These are phyloP conservation scores for Penaeus vannamei DNA, from an alignment of 1,140 invertebrate genomes.

Conservation along the genomic window DNA sequence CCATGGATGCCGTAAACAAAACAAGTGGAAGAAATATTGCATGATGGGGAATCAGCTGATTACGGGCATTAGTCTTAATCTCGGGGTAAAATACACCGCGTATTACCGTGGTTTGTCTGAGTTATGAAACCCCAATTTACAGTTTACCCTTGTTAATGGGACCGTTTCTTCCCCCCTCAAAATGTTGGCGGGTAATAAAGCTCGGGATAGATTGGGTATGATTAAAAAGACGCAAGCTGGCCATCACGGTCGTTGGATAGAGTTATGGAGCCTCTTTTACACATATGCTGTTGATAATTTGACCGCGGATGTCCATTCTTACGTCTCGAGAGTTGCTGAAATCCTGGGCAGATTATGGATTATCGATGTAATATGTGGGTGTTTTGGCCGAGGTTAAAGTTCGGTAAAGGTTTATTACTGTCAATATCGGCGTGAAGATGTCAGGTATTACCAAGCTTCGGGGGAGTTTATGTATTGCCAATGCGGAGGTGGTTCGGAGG, in stretches of 20 bases:
- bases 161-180: slow-evolving; percentile 44
- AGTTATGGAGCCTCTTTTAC: slow-evolving; percentile 64
- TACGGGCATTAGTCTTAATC: slow-evolving; percentile 61
- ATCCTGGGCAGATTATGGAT: slow-evolving; percentile 62
- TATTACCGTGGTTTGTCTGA: slow-evolving; percentile 50
- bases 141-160: slow-evolving; percentile 62
- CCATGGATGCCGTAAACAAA: slow-evolving; percentile 49
- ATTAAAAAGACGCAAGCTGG: slow-evolving; percentile 61
- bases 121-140: slow-evolving; percentile 60
- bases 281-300: slow-evolving; percentile 65
- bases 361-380: slow-evolving; percentile 55
- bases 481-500: background rate
- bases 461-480: slow-evolving; percentile 52
- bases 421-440: slow-evolving; percentile 64
- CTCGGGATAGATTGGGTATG: slow-evolving; percentile 61
- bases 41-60: slow-evolving; percentile 61
- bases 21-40: slow-evolving; percentile 54
- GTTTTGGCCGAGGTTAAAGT: slow-evolving; percentile 50
- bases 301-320: slow-evolving; percentile 56
- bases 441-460: slow-evolving; percentile 41
- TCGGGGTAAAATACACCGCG: slow-evolving; percentile 60
- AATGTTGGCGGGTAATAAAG: slow-evolving; percentile 60
- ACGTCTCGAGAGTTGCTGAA: slow-evolving; percentile 61
- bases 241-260: slow-evolving; percentile 49
- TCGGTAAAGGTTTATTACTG: slow-evolving; percentile 63